A percentile compares a stretch with the other conserved stretches of the same genome.
These are phyloP conservation scores for Disparrhopalites patrizii DNA, from an alignment of 2,888 invertebrate species.

Conservation along the genomic window DNA sequence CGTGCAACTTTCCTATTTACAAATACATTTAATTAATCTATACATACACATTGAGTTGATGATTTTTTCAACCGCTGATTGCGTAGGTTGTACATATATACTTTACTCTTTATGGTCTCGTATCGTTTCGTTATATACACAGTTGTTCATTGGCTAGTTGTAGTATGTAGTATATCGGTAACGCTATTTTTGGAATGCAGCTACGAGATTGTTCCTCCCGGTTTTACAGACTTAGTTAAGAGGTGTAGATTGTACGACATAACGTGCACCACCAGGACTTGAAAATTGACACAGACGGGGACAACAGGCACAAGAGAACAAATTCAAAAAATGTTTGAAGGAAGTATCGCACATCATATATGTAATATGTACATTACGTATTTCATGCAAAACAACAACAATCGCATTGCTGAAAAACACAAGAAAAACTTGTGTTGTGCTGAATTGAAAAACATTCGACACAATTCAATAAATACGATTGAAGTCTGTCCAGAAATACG, in stretches of 20 bases:
- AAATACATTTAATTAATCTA: conserved; percentile 2
- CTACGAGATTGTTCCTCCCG: conserved; percentile 12
- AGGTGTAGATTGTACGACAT: background rate
- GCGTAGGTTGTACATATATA: background rate
- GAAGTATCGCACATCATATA: no score
- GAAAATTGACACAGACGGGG: background rate
- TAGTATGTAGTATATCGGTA: background rate
- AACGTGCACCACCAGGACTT: conserved; percentile 11
- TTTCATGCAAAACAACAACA: background rate
- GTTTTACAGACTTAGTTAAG: conserved; percentile 8
- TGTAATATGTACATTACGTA: no score
- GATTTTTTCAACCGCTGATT: conserved; percentile 6
- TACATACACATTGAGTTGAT: background rate
- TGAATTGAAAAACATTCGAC: no score
- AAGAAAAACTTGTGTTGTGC: no score
- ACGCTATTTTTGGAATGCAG: conserved; percentile 16
- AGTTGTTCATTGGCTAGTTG: background rate
- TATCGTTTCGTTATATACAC: conserved; percentile 16
- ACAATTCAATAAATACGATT: no score
- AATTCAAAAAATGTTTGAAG: no score
- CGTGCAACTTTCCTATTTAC: no score
- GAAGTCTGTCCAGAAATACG: no score
- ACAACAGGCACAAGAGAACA: conserved; percentile 7
- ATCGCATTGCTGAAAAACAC: no score
- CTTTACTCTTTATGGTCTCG: conserved; percentile 14